phyloP scores from a whole-genome alignment of 2,888 invertebrate species.

The Reticulitermes lucifugus region DNA sequence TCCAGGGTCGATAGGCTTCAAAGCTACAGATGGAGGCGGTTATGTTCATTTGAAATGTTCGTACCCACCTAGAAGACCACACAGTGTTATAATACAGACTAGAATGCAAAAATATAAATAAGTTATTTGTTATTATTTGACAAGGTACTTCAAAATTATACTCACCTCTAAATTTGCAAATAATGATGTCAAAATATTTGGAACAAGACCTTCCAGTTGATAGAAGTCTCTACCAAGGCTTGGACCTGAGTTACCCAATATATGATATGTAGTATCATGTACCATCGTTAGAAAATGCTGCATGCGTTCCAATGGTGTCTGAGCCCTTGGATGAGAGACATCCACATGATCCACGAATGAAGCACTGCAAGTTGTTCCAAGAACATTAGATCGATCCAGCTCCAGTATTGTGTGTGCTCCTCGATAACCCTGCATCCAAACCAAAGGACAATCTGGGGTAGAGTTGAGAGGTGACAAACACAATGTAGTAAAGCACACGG shows the following conservation, averaged over 20 bases:
- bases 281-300: constrained; percentile 83
- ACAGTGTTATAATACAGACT: too few relatives aligned
- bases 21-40: too few relatives aligned
- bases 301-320: constrained; percentile 80
- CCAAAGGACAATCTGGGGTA: not conserved
- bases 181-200: constrained; percentile 78
- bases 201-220: constrained; percentile 79
- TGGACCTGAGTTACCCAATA: constrained; percentile 81
- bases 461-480: too few relatives aligned
- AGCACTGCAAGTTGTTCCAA: constrained; percentile 65
- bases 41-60: too few relatives aligned
- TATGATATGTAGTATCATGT: constrained; percentile 85
- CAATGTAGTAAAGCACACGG: too few relatives aligned
- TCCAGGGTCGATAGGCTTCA: too few relatives aligned
- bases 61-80: too few relatives aligned
- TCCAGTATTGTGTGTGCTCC: constrained; percentile 79
- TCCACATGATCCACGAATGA: constrained; percentile 48
- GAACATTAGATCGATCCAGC: constrained; percentile 80
- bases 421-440: constrained; percentile 71
- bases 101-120: too few relatives aligned
- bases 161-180: constrained; percentile 74
- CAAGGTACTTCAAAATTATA: not conserved
- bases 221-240: constrained; percentile 90
- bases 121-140: not conserved
- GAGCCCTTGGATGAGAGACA: constrained; percentile 61